Base-by-base conservation (phyloP, 1,140 invertebrate genomes). In the Dysdera silvatica region DNA sequence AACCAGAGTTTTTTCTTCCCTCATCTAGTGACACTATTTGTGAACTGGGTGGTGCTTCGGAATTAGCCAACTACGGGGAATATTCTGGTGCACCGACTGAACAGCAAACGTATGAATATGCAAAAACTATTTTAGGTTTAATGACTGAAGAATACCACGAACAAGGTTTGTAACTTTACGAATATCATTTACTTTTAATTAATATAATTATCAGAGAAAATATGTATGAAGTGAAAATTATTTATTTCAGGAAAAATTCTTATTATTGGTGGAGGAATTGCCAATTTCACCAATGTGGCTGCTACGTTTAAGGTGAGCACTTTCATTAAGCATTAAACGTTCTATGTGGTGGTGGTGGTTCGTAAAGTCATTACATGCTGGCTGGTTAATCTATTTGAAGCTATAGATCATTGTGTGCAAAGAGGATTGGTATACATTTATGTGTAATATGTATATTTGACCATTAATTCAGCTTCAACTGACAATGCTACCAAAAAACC, bases 211-310 rank as follows among this genome's bases (percentile, higher is more conserved):
- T 4, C 37, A 23, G 20, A 26, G 14, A 52, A 33, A 24, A 33
- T 29, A n/a, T 37, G 40, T 52, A 66, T 35, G 4, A 28, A 2
- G 10, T 45, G 20, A 18, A 51, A 35, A 48, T 20, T 65, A 37
- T 47, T 40, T 16, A 35, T 56, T 56, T 29, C 24, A 65, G 80
- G 80, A 14, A 83, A 83, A 73, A 85, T 99, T n/a, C 80, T 99
- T 14, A 96, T 99, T 53, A 95, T 96, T 71, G 97, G 97, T 37
- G 97, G 97, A 48, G 97, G 96, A 56, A 99, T 99, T 73, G 96
- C 96, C 0, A 99, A 99, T 78, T 99, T 99, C 76, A 99, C 97
- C 3, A 99, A 99, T 80, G 97, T 99, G 8, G 96, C 97, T 14
- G 89, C 95, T 51, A 99, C 97, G 3, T 99, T 99, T 80, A 94